Evolutionary conservation across 2,113 vertebrate species (phyloP).

Genomic region (Phylloscopus whistleri): DNA sequence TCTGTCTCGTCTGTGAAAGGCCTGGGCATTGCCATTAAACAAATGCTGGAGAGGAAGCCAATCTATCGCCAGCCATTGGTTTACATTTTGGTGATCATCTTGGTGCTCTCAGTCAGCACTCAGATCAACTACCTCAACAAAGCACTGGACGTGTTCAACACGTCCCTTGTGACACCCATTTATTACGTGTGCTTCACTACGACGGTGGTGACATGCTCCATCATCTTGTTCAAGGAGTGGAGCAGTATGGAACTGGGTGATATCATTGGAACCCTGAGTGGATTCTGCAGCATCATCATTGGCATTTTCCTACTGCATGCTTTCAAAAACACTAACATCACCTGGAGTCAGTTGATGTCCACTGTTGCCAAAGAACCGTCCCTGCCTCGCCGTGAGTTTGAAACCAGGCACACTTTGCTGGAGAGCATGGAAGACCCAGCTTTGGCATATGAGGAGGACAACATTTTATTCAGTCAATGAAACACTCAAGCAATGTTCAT

Average conservation of each 20-base stretch:
- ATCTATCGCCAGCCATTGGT: constrained; percentile 70
- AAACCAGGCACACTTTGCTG: constrained; percentile 68
- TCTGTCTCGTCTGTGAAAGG: constrained; percentile 83
- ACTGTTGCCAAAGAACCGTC: constrained; percentile 37
- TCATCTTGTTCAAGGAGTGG: constrained; percentile 84
- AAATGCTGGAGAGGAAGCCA: constrained; percentile 66
- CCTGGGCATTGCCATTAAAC: constrained; percentile 78
- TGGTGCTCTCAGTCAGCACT: constrained; percentile 71
- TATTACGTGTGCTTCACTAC: constrained; percentile 82
- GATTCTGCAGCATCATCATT: constrained; percentile 76
- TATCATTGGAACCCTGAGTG: constrained; percentile 76
- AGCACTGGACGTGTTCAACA: constrained; percentile 77
- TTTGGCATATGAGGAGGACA: constrained; percentile 63
- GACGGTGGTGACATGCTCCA: constrained; percentile 71
- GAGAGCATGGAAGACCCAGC: constrained; percentile 58
- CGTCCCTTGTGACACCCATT: constrained; percentile 79
- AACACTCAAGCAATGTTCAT: neutral
- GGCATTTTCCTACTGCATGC: constrained; percentile 80
- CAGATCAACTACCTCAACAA: constrained; percentile 86
- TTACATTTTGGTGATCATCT: constrained; percentile 66
- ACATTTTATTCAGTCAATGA: constrained; percentile 60
- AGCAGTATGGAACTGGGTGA: constrained; percentile 71
- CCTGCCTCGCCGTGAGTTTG: neutral
- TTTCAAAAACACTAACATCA: constrained; percentile 75
- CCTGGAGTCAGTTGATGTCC: constrained; percentile 74